Evolutionary conservation across 2,113 vertebrate species (phyloP).

Genomic region (Neotoma lepida): DNA sequence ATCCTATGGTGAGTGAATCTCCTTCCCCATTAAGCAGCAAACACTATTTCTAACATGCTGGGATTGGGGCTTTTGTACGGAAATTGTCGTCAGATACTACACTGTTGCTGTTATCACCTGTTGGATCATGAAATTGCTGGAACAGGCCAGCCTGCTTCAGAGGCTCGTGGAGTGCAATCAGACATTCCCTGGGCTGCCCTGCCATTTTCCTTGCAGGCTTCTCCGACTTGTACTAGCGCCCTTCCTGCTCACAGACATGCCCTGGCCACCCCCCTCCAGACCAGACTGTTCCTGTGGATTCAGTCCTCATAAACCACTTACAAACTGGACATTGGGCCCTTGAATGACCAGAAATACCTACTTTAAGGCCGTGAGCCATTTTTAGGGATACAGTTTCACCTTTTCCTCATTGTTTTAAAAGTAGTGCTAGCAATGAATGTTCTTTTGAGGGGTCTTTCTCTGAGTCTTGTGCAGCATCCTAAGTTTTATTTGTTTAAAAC

Average conservation of each 20-base stretch:
- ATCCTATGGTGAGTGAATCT: not conserved
- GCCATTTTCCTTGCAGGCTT: not conserved
- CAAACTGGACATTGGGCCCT: not conserved
- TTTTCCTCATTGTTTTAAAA: not conserved
- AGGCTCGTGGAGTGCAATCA: not conserved
- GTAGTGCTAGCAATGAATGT: not conserved
- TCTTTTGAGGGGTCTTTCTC: not conserved
- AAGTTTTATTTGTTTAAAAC: not conserved
- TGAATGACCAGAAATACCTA: not conserved
- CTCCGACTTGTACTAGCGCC: not conserved
- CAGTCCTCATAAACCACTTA: not conserved
- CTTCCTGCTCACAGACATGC: not conserved
- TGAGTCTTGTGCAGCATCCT: not conserved
- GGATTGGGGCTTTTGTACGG: not conserved
- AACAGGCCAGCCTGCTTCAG: not conserved
- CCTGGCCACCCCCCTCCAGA: not conserved
- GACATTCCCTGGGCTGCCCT: too few relatives aligned
- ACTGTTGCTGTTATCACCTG: not conserved
- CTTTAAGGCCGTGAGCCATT: not conserved
- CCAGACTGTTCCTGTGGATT: not conserved
- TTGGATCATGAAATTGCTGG: not conserved
- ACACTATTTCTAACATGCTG: not conserved
- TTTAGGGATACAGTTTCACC: not conserved
- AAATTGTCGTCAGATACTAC: not conserved
- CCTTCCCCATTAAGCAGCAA: not conserved